These are phyloP conservation scores for Synergus gifuensis DNA, from an alignment of 2,888 invertebrate genomes.

Conservation along the genomic window DNA sequence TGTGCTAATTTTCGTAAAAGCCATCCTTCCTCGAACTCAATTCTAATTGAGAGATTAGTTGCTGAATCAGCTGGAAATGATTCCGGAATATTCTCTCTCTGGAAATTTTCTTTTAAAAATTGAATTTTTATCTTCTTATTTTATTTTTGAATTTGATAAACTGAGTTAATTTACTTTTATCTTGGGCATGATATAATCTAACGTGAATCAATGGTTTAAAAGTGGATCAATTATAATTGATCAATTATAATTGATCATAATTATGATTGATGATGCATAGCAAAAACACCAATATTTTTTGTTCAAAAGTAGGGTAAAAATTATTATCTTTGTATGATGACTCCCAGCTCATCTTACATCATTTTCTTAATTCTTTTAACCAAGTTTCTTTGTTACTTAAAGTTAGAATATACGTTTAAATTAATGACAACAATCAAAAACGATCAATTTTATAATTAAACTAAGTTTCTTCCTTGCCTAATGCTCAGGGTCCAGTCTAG, in stretches of 20 bases:
- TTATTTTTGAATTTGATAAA: not conserved
- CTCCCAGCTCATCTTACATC: too few relatives aligned
- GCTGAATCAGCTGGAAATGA: slow-evolving; percentile 7
- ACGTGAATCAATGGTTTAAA: not conserved
- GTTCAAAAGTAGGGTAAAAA: too few relatives aligned
- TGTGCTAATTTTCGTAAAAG: slow-evolving; percentile 47
- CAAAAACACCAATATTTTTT: too few relatives aligned
- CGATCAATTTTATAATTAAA: too few relatives aligned
- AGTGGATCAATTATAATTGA: not conserved
- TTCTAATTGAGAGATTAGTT: slow-evolving; percentile 26
- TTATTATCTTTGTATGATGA: too few relatives aligned
- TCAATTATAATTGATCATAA: too few relatives aligned
- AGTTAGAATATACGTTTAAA: too few relatives aligned
- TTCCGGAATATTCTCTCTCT: not conserved
- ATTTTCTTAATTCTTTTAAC: too few relatives aligned
- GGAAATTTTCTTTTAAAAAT: not conserved
- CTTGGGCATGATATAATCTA: not conserved
- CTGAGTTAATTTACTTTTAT: not conserved
- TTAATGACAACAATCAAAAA: too few relatives aligned
- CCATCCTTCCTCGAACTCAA: slow-evolving; percentile 21
- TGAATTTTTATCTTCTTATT: not conserved
- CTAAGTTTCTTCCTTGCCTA: too few relatives aligned
- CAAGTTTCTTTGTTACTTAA: too few relatives aligned
- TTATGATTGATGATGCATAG: not conserved
- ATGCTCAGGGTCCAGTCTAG: too few relatives aligned